Evolutionary conservation across 2,113 vertebrate genomes (phyloP).

Genomic region (Halichoeres trimaculatus): DNA sequence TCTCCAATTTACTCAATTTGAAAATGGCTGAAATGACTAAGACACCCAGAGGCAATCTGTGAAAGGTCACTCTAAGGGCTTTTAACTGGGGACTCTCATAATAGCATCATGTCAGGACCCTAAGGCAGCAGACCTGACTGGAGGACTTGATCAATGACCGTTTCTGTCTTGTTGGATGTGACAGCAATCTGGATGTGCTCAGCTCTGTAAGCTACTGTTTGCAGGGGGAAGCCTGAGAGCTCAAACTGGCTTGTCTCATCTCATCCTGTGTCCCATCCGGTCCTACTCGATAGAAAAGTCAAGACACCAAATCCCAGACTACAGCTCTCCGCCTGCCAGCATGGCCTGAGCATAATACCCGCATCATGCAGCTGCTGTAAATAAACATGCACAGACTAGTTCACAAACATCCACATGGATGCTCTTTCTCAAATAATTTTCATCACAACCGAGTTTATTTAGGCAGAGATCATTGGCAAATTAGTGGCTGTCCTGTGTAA

Average conservation of each 20-base stretch:
- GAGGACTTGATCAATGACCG: slow-evolving; percentile 45
- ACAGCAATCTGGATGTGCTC: slow-evolving; percentile 27
- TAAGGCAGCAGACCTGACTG: slow-evolving; percentile 21
- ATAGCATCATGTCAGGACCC: slow-evolving; percentile 51
- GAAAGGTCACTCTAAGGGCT: slow-evolving; percentile 32
- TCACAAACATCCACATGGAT: neutral
- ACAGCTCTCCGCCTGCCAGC: neutral
- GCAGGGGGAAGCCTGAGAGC: neutral
- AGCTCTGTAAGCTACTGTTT: slow-evolving; percentile 7
- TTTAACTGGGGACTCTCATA: slow-evolving; percentile 34
- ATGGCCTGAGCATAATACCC: neutral
- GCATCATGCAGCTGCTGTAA: neutral
- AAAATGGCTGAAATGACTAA: slow-evolving; percentile 31
- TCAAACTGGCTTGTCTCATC: slow-evolving; percentile 22
- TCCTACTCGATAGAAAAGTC: slow-evolving; percentile 8
- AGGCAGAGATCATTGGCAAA: neutral
- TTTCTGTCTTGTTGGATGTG: slow-evolving; percentile 38
- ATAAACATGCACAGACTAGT: neutral
- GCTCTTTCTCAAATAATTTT: neutral
- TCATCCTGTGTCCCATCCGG: slow-evolving; percentile 7
- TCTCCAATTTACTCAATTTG: slow-evolving; percentile 23
- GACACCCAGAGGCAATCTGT: slow-evolving; percentile 24
- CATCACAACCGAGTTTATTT: slow-evolving; percentile 5
- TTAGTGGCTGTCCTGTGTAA: neutral
- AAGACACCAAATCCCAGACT: slow-evolving; percentile 5